Evolutionary conservation across 2,113 vertebrate species (phyloP).

Genomic region (Camelus bactrianus): DNA sequence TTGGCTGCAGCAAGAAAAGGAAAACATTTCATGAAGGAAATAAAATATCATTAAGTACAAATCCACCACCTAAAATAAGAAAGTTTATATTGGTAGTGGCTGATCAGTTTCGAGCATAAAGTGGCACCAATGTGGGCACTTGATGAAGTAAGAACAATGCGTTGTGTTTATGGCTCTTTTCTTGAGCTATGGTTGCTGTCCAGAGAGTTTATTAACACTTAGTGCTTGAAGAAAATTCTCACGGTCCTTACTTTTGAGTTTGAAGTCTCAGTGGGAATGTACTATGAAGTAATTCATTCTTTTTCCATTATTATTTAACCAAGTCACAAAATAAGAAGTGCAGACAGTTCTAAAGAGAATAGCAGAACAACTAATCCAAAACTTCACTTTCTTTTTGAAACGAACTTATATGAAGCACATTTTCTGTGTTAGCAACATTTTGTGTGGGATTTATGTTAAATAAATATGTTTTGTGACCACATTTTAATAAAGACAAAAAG

Average conservation of each 20-base stretch:
- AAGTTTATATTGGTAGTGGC: background rate
- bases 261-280: background rate
- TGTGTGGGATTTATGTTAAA: background rate
- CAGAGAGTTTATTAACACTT: background rate
- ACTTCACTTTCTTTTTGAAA: constrained; percentile 1
- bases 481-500: background rate
- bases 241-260: background rate
- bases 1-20: background rate
- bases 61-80: background rate
- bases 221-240: background rate
- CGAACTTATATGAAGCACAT: background rate
- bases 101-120: constrained; percentile 22
- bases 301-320: constrained; percentile 43
- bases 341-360: background rate
- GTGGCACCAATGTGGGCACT: background rate
- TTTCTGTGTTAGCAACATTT: background rate
- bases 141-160: background rate
- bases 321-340: constrained; percentile 49
- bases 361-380: background rate
- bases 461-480: background rate
- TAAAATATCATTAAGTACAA: background rate
- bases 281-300: constrained; percentile 33
- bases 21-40: constrained; percentile 1
- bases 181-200: background rate
- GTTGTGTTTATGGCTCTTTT: background rate